These are phyloP conservation scores for Platysternon megacephalum DNA, from an alignment of 2,113 vertebrate genomes.

Conservation along the genomic window DNA sequence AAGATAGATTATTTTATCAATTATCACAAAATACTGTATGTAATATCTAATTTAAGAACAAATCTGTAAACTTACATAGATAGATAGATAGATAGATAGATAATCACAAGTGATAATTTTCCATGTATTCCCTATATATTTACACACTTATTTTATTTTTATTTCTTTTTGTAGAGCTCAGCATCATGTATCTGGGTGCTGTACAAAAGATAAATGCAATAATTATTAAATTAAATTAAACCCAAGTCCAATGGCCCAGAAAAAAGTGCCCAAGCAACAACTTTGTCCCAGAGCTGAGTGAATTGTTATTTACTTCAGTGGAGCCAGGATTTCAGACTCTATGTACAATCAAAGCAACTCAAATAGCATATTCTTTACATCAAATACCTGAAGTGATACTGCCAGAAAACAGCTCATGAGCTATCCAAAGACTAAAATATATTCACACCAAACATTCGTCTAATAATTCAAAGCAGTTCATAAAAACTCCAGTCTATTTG, in stretches of 20 bases:
- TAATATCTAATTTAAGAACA: background rate
- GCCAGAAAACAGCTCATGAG: background rate
- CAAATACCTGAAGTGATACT: background rate
- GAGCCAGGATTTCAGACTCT: background rate
- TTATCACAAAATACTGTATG: background rate
- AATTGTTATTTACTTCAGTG: background rate
- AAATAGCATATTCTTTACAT: slow-evolving; percentile 7
- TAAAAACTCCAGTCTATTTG: slow-evolving; percentile 24
- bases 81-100: background rate
- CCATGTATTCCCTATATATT: background rate
- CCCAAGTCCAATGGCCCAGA: background rate
- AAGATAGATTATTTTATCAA: background rate
- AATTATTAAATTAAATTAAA: background rate
- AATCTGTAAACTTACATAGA: background rate
- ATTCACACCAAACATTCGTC: slow-evolving; percentile 4
- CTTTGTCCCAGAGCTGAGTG: background rate
- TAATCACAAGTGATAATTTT: background rate
- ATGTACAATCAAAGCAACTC: background rate
- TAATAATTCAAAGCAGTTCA: slow-evolving; percentile 24
- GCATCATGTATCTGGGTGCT: background rate
- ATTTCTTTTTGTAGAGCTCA: background rate
- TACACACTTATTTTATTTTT: background rate
- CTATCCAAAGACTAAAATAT: slow-evolving; percentile 16
- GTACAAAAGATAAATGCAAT: background rate
- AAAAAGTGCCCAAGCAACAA: background rate